These are phyloP conservation scores for Malurus splendens DNA, from an alignment of 2,797 vertebrate genomes.

Conservation along the genomic window DNA sequence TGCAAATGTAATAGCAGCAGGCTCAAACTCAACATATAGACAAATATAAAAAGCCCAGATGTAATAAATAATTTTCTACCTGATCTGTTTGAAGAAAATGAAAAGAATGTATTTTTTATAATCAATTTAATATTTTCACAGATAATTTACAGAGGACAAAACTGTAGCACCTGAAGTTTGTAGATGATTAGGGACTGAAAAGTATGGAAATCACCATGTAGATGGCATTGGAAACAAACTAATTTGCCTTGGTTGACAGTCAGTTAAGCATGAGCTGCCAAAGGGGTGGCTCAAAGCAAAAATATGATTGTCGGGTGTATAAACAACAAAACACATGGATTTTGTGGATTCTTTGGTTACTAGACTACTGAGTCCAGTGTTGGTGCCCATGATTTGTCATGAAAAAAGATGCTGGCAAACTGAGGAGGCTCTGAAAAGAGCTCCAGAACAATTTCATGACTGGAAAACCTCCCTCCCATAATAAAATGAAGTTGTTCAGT, in stretches of 20 bases:
- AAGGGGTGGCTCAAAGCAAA: not conserved
- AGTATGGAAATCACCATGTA: not conserved
- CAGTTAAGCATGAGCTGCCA: not conserved
- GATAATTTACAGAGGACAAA: not conserved
- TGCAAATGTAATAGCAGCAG: not conserved
- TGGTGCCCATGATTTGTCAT: not conserved
- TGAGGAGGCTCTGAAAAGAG: not conserved
- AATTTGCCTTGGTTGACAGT: not conserved
- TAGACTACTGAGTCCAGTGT: not conserved
- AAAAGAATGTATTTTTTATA: not conserved
- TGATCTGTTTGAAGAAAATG: not conserved
- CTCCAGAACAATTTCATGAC: not conserved
- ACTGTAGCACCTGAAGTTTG: not conserved
- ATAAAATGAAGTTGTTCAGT: not conserved
- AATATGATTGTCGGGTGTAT: accelerated
- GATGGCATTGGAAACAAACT: not conserved
- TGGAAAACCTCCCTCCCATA: not conserved
- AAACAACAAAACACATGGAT: not conserved
- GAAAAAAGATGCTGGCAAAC: not conserved
- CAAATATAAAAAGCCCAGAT: not conserved
- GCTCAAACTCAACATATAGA: not conserved
- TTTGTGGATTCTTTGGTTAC: not conserved
- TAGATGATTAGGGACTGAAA: not conserved
- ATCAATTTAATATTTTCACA: not conserved
- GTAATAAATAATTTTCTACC: not conserved